Conservation (phyloP, 2,113 vertebrate species). For the Dolichallabes microphthalmus region DNA sequence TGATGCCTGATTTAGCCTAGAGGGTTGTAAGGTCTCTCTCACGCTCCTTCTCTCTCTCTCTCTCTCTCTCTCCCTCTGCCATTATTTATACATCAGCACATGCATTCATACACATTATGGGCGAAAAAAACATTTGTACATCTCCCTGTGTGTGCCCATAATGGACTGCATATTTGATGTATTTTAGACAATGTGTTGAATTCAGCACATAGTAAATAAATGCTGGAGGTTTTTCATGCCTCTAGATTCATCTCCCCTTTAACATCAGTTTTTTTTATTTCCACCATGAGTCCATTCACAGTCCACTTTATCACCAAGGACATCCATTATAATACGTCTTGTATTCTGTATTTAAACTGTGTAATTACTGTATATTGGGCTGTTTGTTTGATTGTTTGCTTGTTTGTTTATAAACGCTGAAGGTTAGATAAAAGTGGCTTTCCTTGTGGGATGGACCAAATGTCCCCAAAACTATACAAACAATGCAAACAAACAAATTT, state of each 20-base stretch:
- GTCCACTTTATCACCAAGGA: neutral
- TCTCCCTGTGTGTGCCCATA: neutral
- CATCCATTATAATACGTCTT: neutral
- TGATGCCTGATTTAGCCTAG: constrained; percentile 46
- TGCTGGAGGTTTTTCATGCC: neutral
- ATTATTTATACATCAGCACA: constrained; percentile 15
- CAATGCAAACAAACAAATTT: neutral
- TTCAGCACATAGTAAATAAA: constrained; percentile 13
- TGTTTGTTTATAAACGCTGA: no score
- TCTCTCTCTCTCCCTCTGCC: neutral
- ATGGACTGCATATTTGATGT: constrained; percentile 1
- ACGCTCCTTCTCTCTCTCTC: constrained; percentile 11
- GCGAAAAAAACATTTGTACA: no score
- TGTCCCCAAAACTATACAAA: neutral
- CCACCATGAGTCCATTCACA: neutral
- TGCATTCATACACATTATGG: constrained; percentile 10
- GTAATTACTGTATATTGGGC: no score
- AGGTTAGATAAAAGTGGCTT: no score
- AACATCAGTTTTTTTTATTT: neutral
- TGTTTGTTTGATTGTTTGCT: neutral
- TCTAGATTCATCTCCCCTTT: neutral
- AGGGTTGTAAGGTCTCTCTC: constrained; percentile 37
- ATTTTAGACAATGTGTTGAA: neutral
- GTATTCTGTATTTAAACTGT: neutral
- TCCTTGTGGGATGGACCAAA: no score